A percentile compares a stretch with the other conserved stretches of the same genome.
These are phyloP conservation scores for Columba livia DNA, from an alignment of 2,113 vertebrate genomes.

Conservation along the genomic window DNA sequence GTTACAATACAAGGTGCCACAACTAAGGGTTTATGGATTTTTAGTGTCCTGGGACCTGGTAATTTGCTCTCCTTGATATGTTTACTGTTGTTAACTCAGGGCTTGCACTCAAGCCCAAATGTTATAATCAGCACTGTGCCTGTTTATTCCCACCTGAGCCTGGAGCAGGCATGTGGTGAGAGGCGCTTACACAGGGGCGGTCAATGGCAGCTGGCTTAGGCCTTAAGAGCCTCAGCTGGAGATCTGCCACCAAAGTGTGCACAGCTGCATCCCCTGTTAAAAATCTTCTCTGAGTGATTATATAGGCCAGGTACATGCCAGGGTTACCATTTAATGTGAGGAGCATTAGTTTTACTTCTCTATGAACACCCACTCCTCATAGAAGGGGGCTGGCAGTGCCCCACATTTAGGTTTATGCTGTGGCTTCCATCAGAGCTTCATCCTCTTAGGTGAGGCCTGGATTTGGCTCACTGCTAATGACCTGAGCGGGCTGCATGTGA, in stretches of 20 bases:
- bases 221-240: not conserved
- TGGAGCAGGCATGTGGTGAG: not conserved
- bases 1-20: not conserved
- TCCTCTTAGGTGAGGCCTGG: constrained; percentile 24
- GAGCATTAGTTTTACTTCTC: not conserved
- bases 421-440: constrained; percentile 28
- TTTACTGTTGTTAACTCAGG: not conserved
- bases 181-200: not conserved
- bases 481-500: not conserved
- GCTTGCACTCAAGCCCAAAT: not conserved
- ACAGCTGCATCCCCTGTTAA: not conserved
- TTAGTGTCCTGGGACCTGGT: not conserved
- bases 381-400: not conserved
- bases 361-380: accelerated
- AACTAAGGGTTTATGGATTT: constrained; percentile 50
- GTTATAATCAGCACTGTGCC: not conserved
- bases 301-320: not conserved
- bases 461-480: constrained; percentile 31
- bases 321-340: too few relatives aligned
- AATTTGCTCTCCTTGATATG: not conserved
- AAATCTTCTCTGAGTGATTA: not conserved
- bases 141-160: not conserved
- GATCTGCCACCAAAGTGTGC: not conserved
- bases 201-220: not conserved
- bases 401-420: not conserved